Evolutionary conservation across 1,140 invertebrate genomes (phyloP).

Genomic region (Venturia canescens): DNA sequence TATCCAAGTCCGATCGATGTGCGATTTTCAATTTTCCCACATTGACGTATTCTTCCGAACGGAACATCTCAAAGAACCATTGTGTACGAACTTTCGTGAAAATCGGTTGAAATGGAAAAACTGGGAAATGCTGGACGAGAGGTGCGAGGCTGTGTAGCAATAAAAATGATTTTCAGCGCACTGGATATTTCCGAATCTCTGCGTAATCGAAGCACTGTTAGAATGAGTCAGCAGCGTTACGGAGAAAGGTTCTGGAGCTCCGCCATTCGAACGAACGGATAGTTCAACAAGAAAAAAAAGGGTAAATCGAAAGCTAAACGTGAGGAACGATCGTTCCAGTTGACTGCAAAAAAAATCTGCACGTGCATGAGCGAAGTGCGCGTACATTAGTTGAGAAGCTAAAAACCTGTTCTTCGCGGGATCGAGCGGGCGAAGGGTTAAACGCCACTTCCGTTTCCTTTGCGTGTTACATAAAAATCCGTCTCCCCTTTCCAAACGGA

Average conservation of each 20-base stretch:
- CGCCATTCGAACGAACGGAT: conserved; percentile 14
- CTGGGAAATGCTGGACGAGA: too few relatives aligned
- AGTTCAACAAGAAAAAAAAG: neutral
- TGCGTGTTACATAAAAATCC: conserved; percentile 9
- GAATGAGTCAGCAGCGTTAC: too few relatives aligned
- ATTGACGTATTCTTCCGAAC: too few relatives aligned
- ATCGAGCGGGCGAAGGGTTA: conserved; percentile 37
- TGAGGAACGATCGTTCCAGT: conserved; percentile 22
- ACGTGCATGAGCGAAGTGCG: neutral
- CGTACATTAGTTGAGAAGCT: neutral
- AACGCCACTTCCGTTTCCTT: conserved; percentile 42
- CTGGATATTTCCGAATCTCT: too few relatives aligned
- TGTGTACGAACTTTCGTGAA: too few relatives aligned
- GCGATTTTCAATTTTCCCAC: too few relatives aligned
- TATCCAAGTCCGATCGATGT: too few relatives aligned
- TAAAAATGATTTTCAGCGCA: too few relatives aligned
- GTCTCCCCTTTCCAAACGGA: neutral
- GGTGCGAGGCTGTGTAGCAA: too few relatives aligned
- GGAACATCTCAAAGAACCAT: too few relatives aligned
- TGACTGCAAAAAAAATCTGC: neutral
- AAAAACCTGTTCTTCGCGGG: conserved; percentile 39
- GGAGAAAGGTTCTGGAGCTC: neutral
- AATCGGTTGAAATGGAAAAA: too few relatives aligned
- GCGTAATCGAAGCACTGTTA: too few relatives aligned
- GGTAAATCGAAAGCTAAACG: neutral